Base-by-base conservation (phyloP, 23 tunicate genomes). In the Diplosoma virens region DNA sequence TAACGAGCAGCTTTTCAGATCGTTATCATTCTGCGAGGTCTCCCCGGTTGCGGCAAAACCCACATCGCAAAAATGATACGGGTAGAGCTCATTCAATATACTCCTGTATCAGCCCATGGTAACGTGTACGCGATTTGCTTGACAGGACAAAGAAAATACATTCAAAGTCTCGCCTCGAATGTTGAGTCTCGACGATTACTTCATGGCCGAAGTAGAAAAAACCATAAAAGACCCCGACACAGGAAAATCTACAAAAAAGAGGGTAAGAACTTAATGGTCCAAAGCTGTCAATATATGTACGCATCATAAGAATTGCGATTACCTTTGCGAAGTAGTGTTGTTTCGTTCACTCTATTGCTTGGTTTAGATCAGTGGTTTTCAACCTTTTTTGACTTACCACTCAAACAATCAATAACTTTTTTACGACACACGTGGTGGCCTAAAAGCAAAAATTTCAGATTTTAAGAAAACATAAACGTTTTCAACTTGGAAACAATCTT, bases 31-130 rank as follows among this genome's bases (percentile, higher is more conserved):
- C 66, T 90, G 18, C 75, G 97, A 41, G 97, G 97, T 1, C 47
- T 90, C 31, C 97, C 97, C 0, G 97, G 97, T 0, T 65, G 97
- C 58, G 97, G 97, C 17, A 90, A 90, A 33, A 71, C 90, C 2
- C 86, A 79, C 59, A 75, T 90, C 31, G 97, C 97, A n/a, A 90
- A 90, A 37, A 47, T 74, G 33, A 90, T 90, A n/a, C 55, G 97
- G 73, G 97, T 90, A 47, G 50, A 7, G 50, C 50, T 41, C 50
- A 14, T 41, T 41, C 14, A 41, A 9, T 41, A 41, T 41, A 9
- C 14, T 9, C 14, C 50, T 41, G 50, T 14, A 7, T 41, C 50
- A 9, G 14, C 50, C 50, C 14, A 22, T n/a, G n/a, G n/a, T n/a
- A n/a, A n/a, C n/a, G n/a, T n/a, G n/a, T n/a, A n/a, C n/a, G n/a